Percentiles rank a stretch among this genome's conserved stretches.
Conservation (phyloP, 2,797 vertebrate genomes). For the Coccyzus lansbergi region DNA sequence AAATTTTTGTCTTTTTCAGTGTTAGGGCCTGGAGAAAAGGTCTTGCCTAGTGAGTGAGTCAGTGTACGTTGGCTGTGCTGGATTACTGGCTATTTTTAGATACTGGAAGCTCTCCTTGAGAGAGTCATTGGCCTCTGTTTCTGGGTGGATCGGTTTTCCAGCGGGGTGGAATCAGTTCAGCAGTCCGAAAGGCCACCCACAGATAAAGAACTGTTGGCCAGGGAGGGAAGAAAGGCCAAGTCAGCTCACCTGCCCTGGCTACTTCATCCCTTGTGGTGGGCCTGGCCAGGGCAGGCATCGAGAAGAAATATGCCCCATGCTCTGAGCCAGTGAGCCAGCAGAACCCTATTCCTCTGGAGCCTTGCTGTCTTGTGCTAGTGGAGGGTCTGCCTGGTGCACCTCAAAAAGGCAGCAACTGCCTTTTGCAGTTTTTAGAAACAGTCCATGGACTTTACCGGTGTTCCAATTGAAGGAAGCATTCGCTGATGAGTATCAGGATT, state of each 20-base stretch:
- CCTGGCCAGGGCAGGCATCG: neutral
- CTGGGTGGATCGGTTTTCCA: neutral
- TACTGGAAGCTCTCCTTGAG: neutral
- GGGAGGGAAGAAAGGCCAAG: neutral
- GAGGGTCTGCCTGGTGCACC: neutral
- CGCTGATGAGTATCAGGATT: neutral
- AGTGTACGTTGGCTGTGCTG: neutral
- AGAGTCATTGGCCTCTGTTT: neutral
- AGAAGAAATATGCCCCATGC: neutral
- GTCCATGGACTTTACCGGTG: neutral
- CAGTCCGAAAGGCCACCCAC: neutral
- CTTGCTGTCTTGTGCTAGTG: neutral
- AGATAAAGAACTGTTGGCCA: neutral
- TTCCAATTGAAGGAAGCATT: neutral
- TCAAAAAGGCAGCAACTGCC: neutral
- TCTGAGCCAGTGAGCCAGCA: neutral
- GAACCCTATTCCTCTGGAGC: neutral
- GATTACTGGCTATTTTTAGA: slow-evolving; percentile 8
- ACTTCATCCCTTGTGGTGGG: neutral
- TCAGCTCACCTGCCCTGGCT: neutral
- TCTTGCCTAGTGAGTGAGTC: neutral
- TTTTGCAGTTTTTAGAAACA: neutral
- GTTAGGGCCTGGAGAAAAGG: neutral
- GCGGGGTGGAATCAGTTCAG: neutral
- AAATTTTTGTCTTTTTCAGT: neutral